Evolutionary conservation across 2,888 invertebrate species (phyloP).

Genomic region (Steinernema hermaphroditum): DNA sequence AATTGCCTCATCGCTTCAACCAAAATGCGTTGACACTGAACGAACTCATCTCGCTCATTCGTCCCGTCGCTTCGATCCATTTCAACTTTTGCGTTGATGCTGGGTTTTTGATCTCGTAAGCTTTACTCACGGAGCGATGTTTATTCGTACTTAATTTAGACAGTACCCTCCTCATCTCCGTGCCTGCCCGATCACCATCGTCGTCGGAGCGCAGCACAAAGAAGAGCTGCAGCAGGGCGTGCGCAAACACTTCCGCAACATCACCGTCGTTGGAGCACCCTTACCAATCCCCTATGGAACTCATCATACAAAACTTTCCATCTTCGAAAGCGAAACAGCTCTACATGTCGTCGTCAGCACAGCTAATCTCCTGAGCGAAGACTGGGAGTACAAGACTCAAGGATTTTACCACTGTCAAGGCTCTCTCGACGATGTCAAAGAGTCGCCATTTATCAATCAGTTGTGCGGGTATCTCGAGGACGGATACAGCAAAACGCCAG

Average conservation of each 20-base stretch:
- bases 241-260: slow-evolving; percentile 29
- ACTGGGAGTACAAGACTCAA: slow-evolving; percentile 59
- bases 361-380: slow-evolving; percentile 52
- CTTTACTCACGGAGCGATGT: no score
- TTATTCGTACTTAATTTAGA: slow-evolving; percentile 42
- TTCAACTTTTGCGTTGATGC: slow-evolving; percentile 57
- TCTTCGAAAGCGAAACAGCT: slow-evolving; percentile 45
- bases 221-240: slow-evolving; percentile 32
- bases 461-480: background rate
- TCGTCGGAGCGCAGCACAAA: slow-evolving; percentile 42
- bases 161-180: slow-evolving; percentile 42
- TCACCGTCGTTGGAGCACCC: slow-evolving; percentile 33
- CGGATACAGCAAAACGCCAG: background rate
- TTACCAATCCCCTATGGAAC: slow-evolving; percentile 54
- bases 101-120: slow-evolving; percentile 47
- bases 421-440: slow-evolving; percentile 30
- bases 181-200: slow-evolving; percentile 42
- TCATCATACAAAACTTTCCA: slow-evolving; percentile 60
- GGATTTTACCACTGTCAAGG: slow-evolving; percentile 49
- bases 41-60: slow-evolving; percentile 46
- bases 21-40: slow-evolving; percentile 37
- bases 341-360: slow-evolving; percentile 59
- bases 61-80: slow-evolving; percentile 54
- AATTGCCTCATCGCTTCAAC: slow-evolving; percentile 35
- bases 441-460: background rate